Conservation (phyloP, 2,888 invertebrate genomes). For the Coelinius sp. region DNA sequence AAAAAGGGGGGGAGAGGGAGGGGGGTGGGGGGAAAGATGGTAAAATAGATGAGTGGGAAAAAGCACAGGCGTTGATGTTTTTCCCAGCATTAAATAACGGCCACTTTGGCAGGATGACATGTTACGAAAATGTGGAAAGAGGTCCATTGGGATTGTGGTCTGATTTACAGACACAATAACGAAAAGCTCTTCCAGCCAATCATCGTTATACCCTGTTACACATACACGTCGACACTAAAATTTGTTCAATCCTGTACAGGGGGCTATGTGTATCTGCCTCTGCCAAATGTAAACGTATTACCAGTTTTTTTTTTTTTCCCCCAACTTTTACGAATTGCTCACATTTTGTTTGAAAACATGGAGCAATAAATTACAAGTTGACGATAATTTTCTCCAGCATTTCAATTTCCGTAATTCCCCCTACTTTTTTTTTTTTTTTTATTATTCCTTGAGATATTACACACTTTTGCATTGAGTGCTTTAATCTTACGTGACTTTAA, state of each 20-base stretch:
- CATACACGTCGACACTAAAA: background rate
- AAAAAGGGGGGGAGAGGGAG: background rate
- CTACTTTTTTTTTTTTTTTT: background rate
- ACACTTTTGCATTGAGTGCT: background rate
- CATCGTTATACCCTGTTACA: conserved; percentile 44
- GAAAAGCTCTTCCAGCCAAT: conserved; percentile 44
- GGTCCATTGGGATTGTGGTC: conserved; percentile 17
- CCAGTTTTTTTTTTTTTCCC: no score
- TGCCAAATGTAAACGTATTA: conserved; percentile 16
- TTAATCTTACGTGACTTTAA: conserved; percentile 11
- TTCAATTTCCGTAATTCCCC: conserved; percentile 2
- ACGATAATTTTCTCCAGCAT: conserved; percentile 6
- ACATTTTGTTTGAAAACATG: conserved; percentile 3
- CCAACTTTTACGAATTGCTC: conserved; percentile 15
- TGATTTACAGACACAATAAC: conserved; percentile 49
- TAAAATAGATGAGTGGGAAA: conserved; percentile 25
- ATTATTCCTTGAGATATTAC: background rate
- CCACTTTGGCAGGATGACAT: conserved; percentile 11
- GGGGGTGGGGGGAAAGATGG: background rate
- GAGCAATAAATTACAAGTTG: background rate
- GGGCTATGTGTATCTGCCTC: conserved; percentile 27
- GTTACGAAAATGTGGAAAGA: conserved; percentile 21
- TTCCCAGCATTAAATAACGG: conserved; percentile 19
- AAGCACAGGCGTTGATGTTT: conserved; percentile 16
- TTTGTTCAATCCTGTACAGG: background rate